Evolutionary conservation across 2,113 vertebrate species (phyloP).

Genomic region (Pachypanchax playfairii): DNA sequence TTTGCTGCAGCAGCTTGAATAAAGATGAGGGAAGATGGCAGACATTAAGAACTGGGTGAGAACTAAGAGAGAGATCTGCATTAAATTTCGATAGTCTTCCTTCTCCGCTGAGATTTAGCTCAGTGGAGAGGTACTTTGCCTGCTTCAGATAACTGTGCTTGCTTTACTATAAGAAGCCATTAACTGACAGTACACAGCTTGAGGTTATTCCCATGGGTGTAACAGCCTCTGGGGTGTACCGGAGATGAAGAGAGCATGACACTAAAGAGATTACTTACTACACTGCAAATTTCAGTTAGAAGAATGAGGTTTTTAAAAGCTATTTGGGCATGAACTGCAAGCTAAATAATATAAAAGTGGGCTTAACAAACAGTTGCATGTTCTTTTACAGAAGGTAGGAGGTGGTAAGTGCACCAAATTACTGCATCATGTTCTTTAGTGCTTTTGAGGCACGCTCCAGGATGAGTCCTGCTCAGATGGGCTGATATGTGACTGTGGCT

Average conservation of each 20-base stretch:
- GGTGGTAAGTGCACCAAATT: constrained; percentile 42
- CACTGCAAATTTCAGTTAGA: constrained; percentile 48
- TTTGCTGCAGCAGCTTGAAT: constrained; percentile 24
- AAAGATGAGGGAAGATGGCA: constrained; percentile 18
- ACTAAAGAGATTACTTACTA: constrained; percentile 62
- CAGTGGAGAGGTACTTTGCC: constrained; percentile 39
- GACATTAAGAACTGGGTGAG: constrained; percentile 16
- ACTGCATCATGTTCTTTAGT: constrained; percentile 45
- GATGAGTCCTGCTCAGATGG: constrained; percentile 41
- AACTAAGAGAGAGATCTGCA: constrained; percentile 39
- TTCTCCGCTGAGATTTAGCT: constrained; percentile 37
- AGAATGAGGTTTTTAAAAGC: constrained; percentile 49
- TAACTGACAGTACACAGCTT: constrained; percentile 55
- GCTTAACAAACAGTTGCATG: constrained; percentile 28
- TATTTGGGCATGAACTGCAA: constrained; percentile 36
- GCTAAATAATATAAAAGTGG: constrained; percentile 39
- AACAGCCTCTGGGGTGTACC: constrained; percentile 57
- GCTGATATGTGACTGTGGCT: constrained; percentile 43
- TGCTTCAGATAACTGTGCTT: constrained; percentile 43
- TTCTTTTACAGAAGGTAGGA: constrained; percentile 38
- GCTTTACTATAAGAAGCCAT: constrained; percentile 55
- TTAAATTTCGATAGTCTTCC: constrained; percentile 34
- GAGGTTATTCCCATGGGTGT: constrained; percentile 61
- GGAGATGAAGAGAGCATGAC: constrained; percentile 59
- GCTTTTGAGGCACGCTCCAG: constrained; percentile 36